Percentiles rank a stretch among this genome's conserved stretches.
Conservation (phyloP, 2,888 invertebrate genomes). For the Drosophila emarginata region DNA sequence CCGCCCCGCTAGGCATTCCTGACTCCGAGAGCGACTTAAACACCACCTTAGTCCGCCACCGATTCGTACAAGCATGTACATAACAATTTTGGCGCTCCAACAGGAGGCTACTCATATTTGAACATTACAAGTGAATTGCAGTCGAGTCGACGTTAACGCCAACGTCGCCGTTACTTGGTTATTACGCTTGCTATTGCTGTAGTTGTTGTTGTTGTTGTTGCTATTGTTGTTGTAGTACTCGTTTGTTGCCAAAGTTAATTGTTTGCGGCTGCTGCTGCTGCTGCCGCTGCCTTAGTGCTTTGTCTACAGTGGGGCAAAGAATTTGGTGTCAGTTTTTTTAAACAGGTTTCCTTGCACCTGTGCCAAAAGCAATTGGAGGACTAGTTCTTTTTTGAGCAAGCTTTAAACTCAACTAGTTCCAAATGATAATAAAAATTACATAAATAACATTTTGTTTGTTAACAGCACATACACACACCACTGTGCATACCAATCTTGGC, state of each 20-base stretch:
- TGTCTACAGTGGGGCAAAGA: constrained; percentile 48
- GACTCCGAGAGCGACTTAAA: too few relatives aligned
- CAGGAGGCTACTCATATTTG: too few relatives aligned
- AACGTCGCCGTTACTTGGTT: constrained; percentile 35
- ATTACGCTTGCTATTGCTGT: constrained; percentile 38
- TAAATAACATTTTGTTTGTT: too few relatives aligned
- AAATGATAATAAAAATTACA: not conserved
- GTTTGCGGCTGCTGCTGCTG: constrained; percentile 63
- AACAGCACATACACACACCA: too few relatives aligned
- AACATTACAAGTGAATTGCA: constrained; percentile 16
- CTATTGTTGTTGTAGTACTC: constrained; percentile 52
- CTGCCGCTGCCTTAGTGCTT: constrained; percentile 44
- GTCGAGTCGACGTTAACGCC: constrained; percentile 17
- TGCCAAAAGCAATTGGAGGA: not conserved
- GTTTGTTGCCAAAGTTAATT: constrained; percentile 75
- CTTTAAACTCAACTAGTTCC: not conserved
- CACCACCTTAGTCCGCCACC: too few relatives aligned
- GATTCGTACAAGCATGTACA: too few relatives aligned
- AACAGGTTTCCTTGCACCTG: constrained; percentile 34
- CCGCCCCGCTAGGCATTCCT: too few relatives aligned
- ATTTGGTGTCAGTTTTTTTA: constrained; percentile 27
- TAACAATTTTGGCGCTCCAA: too few relatives aligned
- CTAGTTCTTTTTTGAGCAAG: not conserved
- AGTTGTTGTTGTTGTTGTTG: constrained; percentile 26
- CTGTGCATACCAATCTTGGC: constrained; percentile 65